These are phyloP conservation scores for Xanthostigma xanthostigma DNA, from an alignment of 2,888 invertebrate genomes.

Conservation along the genomic window DNA sequence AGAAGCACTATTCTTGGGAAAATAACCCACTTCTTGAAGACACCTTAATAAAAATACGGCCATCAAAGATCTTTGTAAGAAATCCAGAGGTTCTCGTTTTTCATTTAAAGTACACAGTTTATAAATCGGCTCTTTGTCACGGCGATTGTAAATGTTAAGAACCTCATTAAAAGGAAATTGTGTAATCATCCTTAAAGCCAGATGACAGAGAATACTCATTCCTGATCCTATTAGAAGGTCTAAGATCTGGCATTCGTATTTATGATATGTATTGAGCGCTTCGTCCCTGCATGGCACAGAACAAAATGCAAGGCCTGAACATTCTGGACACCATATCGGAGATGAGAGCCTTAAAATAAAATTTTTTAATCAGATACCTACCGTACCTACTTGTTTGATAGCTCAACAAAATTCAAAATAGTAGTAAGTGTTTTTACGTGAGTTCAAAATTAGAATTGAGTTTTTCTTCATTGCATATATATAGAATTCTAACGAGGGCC, in stretches of 20 bases:
- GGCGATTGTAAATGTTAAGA: slow-evolving; percentile 32
- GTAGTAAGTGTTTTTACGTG: too few relatives aligned
- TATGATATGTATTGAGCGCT: slow-evolving; percentile 52
- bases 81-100: slow-evolving; percentile 47
- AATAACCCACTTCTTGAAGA: slow-evolving; percentile 52
- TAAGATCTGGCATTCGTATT: slow-evolving; percentile 58
- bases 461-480: slow-evolving; percentile 17
- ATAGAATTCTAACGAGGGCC: too few relatives aligned
- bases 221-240: slow-evolving; percentile 55
- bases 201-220: slow-evolving; percentile 43
- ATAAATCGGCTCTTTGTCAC: slow-evolving; percentile 35
- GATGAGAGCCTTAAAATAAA: slow-evolving; percentile 35
- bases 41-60: slow-evolving; percentile 57
- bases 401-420: too few relatives aligned
- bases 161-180: slow-evolving; percentile 40
- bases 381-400: too few relatives aligned
- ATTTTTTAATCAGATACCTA: slow-evolving; percentile 12
- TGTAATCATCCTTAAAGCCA: slow-evolving; percentile 64
- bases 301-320: slow-evolving; percentile 68
- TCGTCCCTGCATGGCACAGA: slow-evolving; percentile 44
- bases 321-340: slow-evolving; percentile 55
- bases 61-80: slow-evolving; percentile 62
- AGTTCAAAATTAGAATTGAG: slow-evolving; percentile 11
- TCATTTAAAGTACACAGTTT: slow-evolving; percentile 51
- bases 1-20: slow-evolving; percentile 31